A percentile compares a stretch with the other conserved stretches of the same genome.
These are phyloP conservation scores for Neosilurus mollespiculum DNA, from an alignment of 2,797 vertebrate genomes.

Conservation along the genomic window DNA sequence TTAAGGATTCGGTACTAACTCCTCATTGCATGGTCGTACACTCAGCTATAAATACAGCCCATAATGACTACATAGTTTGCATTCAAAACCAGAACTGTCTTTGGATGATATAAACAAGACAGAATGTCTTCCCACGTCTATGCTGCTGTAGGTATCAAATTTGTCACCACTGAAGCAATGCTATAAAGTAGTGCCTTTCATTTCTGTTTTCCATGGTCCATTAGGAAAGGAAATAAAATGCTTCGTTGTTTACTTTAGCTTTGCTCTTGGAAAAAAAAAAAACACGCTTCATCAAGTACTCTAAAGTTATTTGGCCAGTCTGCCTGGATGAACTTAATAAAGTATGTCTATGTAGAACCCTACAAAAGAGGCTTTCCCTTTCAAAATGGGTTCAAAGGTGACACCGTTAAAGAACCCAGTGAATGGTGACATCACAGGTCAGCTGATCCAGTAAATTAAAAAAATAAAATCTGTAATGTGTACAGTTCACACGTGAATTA, in stretches of 20 bases:
- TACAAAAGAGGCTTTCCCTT: not conserved
- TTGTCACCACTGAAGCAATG: not conserved
- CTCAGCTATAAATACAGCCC: not conserved
- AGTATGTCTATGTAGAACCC: not conserved
- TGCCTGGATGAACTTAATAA: not conserved
- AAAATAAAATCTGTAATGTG: too few species aligned
- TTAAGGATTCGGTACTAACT: not conserved
- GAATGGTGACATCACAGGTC: too few species aligned
- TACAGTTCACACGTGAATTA: too few species aligned
- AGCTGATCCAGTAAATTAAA: too few species aligned
- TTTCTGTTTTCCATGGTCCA: slow-evolving; percentile 1
- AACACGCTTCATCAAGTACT: not conserved
- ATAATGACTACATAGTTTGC: not conserved
- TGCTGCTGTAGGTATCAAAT: not conserved
- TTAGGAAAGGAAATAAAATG: slow-evolving; percentile 6
- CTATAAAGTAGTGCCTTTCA: not conserved
- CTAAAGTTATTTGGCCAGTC: not conserved
- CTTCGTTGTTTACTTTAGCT: not conserved
- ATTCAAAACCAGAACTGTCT: not conserved
- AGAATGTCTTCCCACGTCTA: not conserved
- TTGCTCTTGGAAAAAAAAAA: not conserved
- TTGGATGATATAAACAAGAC: not conserved
- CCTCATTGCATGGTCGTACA: not conserved
- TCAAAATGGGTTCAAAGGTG: not conserved
- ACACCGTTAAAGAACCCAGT: not conserved